Evolutionary conservation across 2,888 invertebrate species (phyloP).

Genomic region (Macaria notata): DNA sequence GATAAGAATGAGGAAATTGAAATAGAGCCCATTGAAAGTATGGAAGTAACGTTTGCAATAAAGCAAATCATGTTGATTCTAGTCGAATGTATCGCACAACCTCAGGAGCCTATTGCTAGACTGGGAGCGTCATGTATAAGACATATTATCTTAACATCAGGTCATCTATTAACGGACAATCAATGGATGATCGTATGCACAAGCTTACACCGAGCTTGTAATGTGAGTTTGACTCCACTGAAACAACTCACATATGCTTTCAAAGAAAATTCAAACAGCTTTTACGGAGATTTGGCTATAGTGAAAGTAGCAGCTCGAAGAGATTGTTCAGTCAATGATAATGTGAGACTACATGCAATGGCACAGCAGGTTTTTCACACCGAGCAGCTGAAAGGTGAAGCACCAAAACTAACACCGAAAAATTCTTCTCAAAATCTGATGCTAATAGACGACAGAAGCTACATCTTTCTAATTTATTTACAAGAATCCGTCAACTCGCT

Average conservation of each 20-base stretch:
- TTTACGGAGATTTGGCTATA: conserved; percentile 95
- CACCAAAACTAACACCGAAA: conserved; percentile 59
- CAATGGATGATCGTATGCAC: conserved; percentile 95
- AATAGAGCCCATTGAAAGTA: conserved; percentile 80
- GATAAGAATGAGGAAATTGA: conserved; percentile 62
- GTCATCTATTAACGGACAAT: conserved; percentile 88
- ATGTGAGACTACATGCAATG: conserved; percentile 91
- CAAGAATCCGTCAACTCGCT: conserved; percentile 86
- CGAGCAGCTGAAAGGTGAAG: conserved; percentile 70
- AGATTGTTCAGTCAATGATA: conserved; percentile 92
- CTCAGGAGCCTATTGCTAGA: conserved; percentile 94
- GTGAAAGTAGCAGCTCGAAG: conserved; percentile 96
- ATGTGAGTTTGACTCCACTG: conserved; percentile 92
- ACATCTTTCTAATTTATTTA: conserved; percentile 93
- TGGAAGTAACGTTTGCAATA: conserved; percentile 87
- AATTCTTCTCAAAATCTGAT: conserved; percentile 73
- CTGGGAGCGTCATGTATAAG: conserved; percentile 96
- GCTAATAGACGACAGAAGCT: conserved; percentile 91
- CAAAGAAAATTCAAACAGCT: conserved; percentile 95
- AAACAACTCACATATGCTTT: conserved; percentile 95
- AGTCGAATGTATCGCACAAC: conserved; percentile 95
- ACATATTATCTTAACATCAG: conserved; percentile 92
- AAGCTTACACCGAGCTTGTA: conserved; percentile 91
- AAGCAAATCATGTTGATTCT: conserved; percentile 93
- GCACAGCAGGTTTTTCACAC: conserved; percentile 94